Base-by-base conservation (phyloP, 2,888 invertebrate species). In the Rhagium mordax region DNA sequence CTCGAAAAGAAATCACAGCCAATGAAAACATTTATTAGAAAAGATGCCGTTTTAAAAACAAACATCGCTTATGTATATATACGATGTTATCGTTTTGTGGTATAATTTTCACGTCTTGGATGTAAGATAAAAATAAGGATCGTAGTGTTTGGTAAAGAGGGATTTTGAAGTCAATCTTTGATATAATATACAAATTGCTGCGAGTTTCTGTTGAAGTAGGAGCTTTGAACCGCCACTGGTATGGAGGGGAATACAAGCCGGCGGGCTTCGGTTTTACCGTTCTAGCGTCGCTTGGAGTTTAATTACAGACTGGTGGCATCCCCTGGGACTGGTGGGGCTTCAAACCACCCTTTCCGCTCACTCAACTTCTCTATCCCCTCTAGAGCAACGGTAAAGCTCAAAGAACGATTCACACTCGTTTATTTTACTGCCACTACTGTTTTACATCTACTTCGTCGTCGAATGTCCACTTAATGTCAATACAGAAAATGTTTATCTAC, bases 301-400 rank as follows among this genome's bases (percentile, higher is more conserved):
- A 87, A 87, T 87, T 87, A 87, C 86, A 86, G 86, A 85, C 87
- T 85, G 84, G 84, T 85, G 82, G 84, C 84, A 82, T 86, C 86
- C 86, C 86, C 79, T 74, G 86, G 85, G 86, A 86, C 82, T 82
- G 83, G 81, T 80, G 84, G 85, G 85, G 85, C 85, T 85, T 84
- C 85, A 81, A 77, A 75, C 80, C 79, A 82, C 81, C 81, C 82
- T 81, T 81, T 81, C 73, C 78, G 73, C 78, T 76, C 78, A 70
- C 68, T 57, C 71, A 61, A 68, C 68, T 62, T 64, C 71, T 76
- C 77, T 75, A 78, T 75, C 78, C 78, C 80, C 78, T 74, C 78
- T 74, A 74, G 74, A 69, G 79, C 74, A 77, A 78, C 81, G 77
- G 75, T 71, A 74, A 80, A 81, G 79, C 80, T 79, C 77, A 79